A percentile compares a stretch with the other conserved stretches of the same genome.
Evolutionary conservation across 2,888 invertebrate species (phyloP).

Genomic region (Proisotoma minuta): DNA sequence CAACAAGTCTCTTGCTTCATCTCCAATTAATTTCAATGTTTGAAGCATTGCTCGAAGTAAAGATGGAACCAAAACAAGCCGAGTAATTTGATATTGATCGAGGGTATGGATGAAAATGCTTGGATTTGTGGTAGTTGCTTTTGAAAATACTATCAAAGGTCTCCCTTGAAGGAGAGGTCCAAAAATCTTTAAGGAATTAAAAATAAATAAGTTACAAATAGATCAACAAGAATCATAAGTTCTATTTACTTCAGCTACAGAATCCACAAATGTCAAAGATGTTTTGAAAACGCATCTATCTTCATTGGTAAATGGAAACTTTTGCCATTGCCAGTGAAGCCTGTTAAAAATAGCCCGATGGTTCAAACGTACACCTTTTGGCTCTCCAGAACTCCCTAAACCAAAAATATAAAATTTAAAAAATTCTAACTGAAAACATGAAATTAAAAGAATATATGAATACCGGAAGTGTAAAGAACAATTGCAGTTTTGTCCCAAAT

Average conservation of each 20-base stretch:
- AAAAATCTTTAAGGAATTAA: slow-evolving; percentile 80
- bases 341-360: slow-evolving; percentile 74
- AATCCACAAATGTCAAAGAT: slow-evolving; percentile 84
- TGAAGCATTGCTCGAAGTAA: slow-evolving; percentile 54
- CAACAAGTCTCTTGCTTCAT: slow-evolving; percentile 50
- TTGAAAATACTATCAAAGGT: slow-evolving; percentile 68
- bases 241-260: slow-evolving; percentile 54
- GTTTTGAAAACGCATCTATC: slow-evolving; percentile 79
- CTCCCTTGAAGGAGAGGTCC: slow-evolving; percentile 71
- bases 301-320: slow-evolving; percentile 69
- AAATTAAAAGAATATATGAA: not conserved
- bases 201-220: not conserved
- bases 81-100: slow-evolving; percentile 45
- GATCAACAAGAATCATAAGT: not conserved
- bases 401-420: too few relatives aligned
- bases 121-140: slow-evolving; percentile 53
- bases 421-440: not conserved
- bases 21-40: slow-evolving; percentile 22
- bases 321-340: slow-evolving; percentile 80
- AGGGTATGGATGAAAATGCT: slow-evolving; percentile 28
- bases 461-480: slow-evolving; percentile 73
- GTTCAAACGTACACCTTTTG: slow-evolving; percentile 65
- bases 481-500: slow-evolving; percentile 58
- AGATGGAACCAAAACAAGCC: slow-evolving; percentile 80
- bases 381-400: slow-evolving; percentile 38